Conservation (phyloP, 2,797 vertebrate species). For the Brachyrhaphis roseni region DNA sequence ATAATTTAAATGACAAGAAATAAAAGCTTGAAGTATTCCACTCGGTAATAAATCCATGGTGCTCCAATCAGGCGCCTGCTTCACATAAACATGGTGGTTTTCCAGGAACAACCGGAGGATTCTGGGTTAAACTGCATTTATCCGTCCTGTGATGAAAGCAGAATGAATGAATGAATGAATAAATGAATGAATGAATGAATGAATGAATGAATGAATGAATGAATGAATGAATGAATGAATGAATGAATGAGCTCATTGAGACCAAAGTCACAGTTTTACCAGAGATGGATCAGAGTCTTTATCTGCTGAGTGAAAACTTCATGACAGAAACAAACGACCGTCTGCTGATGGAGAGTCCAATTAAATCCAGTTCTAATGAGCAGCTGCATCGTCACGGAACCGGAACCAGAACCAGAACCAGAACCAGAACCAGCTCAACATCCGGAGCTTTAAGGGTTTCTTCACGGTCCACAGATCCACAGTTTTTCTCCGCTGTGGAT, state of each 20-base stretch:
- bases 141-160: background rate
- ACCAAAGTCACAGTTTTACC: background rate
- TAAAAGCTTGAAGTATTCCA: background rate
- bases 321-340: background rate
- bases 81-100: conserved; percentile 9
- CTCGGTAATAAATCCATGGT: background rate
- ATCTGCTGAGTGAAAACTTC: background rate
- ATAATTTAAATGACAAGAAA: background rate
- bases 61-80: too few relatives aligned
- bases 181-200: background rate
- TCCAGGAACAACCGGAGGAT: conserved; percentile 14
- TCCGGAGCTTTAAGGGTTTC: conserved; percentile 21
- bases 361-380: conserved; percentile 14
- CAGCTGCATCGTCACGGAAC: background rate
- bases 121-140: background rate
- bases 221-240: conserved; percentile 5
- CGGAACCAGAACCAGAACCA: background rate
- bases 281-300: background rate
- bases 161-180: background rate
- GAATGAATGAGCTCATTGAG: background rate
- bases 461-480: too few relatives aligned
- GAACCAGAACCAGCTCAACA: background rate
- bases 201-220: background rate
- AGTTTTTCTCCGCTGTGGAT: conserved; percentile 22
- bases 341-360: background rate